Conservation (phyloP, 2,888 invertebrate species). For the Drosophila anomalata region DNA sequence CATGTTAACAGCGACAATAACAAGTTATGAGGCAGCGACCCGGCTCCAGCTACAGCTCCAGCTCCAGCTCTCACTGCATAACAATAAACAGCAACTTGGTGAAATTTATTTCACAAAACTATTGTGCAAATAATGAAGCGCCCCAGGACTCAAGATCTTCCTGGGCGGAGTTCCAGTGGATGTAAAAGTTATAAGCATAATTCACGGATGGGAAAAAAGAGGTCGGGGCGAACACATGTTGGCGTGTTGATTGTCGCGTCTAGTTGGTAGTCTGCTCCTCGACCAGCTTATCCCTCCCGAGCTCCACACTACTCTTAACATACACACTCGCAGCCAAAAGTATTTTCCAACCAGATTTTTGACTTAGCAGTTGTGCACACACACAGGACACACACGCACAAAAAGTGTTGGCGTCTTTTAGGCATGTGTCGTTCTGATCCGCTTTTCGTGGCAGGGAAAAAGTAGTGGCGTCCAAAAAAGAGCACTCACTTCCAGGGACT, state of each 20-base stretch:
- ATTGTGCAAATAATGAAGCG: constrained; percentile 65
- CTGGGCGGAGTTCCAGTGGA: constrained; percentile 7
- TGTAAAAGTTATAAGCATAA: constrained; percentile 53
- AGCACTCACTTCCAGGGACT: constrained; percentile 14
- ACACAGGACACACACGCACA: constrained; percentile 6
- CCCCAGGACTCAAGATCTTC: constrained; percentile 6
- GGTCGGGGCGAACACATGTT: constrained; percentile 55
- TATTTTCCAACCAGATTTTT: constrained; percentile 76
- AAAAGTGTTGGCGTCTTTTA: constrained; percentile 13
- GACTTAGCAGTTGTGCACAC: constrained; percentile 62
- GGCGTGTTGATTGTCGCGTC: constrained; percentile 71
- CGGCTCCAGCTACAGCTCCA: constrained; percentile 23
- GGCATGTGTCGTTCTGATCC: constrained; percentile 37
- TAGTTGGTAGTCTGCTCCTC: constrained; percentile 42
- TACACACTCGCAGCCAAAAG: constrained; percentile 56
- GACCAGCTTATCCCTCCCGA: constrained; percentile 52
- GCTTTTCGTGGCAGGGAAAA: constrained; percentile 29
- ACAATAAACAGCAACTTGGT: constrained; percentile 70
- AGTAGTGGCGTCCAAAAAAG: constrained; percentile 17
- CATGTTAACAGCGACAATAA: constrained; percentile 78
- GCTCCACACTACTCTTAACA: constrained; percentile 11
- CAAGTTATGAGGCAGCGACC: constrained; percentile 63
- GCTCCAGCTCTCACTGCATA: constrained; percentile 37
- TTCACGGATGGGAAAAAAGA: constrained; percentile 20
- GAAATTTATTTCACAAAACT: constrained; percentile 71